These are phyloP conservation scores for Lethocerus indicus DNA, from an alignment of 1,140 invertebrate species.

Conservation along the genomic window DNA sequence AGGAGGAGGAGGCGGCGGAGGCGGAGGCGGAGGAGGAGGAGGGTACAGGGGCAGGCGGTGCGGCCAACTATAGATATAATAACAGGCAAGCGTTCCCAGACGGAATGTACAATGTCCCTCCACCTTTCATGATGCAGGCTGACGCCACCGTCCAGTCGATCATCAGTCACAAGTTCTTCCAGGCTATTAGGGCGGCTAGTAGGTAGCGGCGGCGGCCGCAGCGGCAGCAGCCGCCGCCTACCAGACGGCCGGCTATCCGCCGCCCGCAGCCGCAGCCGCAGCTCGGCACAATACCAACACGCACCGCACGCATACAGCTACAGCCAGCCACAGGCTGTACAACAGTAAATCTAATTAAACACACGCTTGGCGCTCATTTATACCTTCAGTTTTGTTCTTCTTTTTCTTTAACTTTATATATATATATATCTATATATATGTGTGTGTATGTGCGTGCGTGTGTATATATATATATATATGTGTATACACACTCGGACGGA, in stretches of 20 bases:
- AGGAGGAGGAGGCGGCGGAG: constrained; percentile 21
- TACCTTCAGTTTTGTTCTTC: neutral
- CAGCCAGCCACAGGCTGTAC: constrained; percentile 19
- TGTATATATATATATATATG: too few species aligned
- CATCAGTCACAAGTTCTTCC: constrained; percentile 43
- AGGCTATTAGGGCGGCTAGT: constrained; percentile 20
- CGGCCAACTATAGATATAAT: constrained; percentile 23
- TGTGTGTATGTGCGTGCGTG: too few species aligned
- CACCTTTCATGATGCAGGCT: constrained; percentile 31
- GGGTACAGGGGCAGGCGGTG: constrained; percentile 20
- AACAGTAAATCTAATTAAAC: constrained; percentile 21
- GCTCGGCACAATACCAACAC: constrained; percentile 11
- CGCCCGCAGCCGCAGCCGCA: constrained; percentile 27
- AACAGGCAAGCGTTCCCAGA: constrained; percentile 22
- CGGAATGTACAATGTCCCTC: constrained; percentile 31
- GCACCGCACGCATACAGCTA: constrained; percentile 18
- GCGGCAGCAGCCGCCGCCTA: constrained; percentile 2
- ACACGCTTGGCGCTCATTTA: too few species aligned
- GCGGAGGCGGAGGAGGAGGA: constrained; percentile 22
- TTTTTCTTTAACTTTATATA: too few species aligned
- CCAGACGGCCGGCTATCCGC: constrained; percentile 31
- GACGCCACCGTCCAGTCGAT: constrained; percentile 38
- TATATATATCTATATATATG: too few species aligned
- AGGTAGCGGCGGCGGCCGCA: constrained; percentile 1
- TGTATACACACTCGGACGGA: too few species aligned